These are phyloP conservation scores for Oxyura jamaicensis DNA, from an alignment of 2,113 vertebrate species.

Conservation along the genomic window DNA sequence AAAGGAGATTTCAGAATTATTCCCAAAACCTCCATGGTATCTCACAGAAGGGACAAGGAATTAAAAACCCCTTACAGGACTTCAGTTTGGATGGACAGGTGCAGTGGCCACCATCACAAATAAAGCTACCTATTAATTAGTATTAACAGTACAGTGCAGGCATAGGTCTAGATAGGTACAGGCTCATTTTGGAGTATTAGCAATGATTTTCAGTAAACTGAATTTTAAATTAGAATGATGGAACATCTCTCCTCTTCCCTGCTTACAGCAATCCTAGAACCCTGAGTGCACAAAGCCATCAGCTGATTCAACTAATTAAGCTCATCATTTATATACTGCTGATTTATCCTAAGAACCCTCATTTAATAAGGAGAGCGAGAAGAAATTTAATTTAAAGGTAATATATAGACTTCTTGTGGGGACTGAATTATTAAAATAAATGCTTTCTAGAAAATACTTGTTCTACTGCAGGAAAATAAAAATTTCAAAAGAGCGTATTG, in stretches of 20 bases:
- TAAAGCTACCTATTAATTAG: background rate
- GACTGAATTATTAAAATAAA: background rate
- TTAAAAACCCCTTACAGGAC: background rate
- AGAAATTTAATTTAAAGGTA: background rate
- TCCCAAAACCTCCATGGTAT: background rate
- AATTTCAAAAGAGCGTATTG: background rate
- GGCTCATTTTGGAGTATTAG: background rate
- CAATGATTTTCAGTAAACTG: background rate
- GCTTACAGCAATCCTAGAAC: background rate
- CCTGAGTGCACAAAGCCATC: background rate
- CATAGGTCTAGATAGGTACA: background rate
- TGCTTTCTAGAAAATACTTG: background rate
- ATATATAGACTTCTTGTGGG: background rate
- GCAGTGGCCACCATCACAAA: background rate
- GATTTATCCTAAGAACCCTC: background rate
- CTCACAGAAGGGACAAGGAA: background rate
- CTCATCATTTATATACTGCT: background rate
- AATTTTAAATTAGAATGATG: background rate
- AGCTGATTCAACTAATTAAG: background rate
- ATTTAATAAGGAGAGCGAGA: background rate
- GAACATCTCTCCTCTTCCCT: background rate
- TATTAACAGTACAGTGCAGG: background rate
- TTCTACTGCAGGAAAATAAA: background rate
- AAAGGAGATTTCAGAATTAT: background rate
- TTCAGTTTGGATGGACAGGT: background rate